Base-by-base conservation (phyloP, 2,888 invertebrate genomes). In the Trisateles emortualis region DNA sequence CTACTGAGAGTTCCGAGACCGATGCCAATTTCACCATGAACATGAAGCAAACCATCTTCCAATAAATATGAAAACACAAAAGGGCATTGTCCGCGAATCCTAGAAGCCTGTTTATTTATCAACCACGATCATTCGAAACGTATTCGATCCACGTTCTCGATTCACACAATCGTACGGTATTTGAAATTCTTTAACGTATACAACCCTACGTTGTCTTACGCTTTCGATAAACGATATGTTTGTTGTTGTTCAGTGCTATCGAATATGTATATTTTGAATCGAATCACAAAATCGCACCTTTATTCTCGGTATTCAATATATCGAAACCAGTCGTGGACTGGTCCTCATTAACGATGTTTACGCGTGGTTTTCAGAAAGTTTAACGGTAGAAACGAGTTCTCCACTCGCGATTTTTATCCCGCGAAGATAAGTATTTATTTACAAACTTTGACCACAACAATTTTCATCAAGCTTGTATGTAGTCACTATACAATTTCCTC, bases 371-470 rank as follows among this genome's bases (percentile, higher is more conserved):
- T 89, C 90, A 87, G 86, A 70, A 74, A 59, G 70, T 64, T 65
- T 87, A 92, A 91, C 92, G 88, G 92, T 87, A 90, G 61, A 87
- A 88, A 91, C 92, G 68, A 60, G 92, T 90, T 89, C 78, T 76
- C 65, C 67, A 75, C 78, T 80, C 82, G 79, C 77, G 75, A 78
- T 83, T 84, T 63, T 83, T 77, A 77, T 76, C 66, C 64, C 54
- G 52, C 55, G 49, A 59, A 54, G 58, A 58, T 65, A 59, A 62
- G 52, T 73, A 72, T 84, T 83, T 88, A 87, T 88, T 88, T 88
- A 89, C 87, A 84, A 86, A 84, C 79, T 73, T 71, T 59, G 59
- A 67, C 64, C 62, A 67, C 68, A 78, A 74, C 68, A 66, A 49
- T 67, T 64, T 64, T 39, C 48, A 56, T 69, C 59, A 63, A 65